Evolutionary conservation across 1,140 invertebrate species (phyloP).

Genomic region (Drosophila nigromelanica): DNA sequence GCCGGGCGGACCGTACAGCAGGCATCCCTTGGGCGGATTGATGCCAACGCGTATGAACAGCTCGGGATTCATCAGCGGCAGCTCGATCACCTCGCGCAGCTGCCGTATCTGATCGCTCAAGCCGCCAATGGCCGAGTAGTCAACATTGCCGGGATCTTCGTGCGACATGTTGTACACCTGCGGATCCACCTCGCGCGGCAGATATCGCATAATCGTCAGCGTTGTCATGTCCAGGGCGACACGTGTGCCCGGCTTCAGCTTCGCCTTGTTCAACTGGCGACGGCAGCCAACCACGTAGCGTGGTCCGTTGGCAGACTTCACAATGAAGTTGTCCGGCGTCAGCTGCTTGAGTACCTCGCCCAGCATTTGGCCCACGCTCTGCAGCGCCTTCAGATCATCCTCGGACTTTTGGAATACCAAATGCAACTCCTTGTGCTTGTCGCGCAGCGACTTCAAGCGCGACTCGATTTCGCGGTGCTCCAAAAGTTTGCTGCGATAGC

Average conservation of each 20-base stretch:
- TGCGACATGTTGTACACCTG: constrained; percentile 71
- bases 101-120: constrained; percentile 65
- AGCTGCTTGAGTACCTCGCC: constrained; percentile 99
- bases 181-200: constrained; percentile 68
- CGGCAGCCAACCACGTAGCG: constrained; percentile 68
- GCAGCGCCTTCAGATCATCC: constrained; percentile 98
- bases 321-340: constrained; percentile 95
- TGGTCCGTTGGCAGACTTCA: constrained; percentile 63
- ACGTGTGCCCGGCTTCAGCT: constrained; percentile 59
- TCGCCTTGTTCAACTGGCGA: constrained; percentile 58
- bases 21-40: constrained; percentile 98
- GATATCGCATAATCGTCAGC: constrained; percentile 65
- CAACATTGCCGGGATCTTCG: constrained; percentile 67
- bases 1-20: constrained; percentile 99
- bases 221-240: constrained; percentile 67
- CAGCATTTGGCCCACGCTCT: constrained; percentile 99
- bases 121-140: constrained; percentile 66
- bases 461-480: constrained; percentile 98
- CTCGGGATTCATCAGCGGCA: constrained; percentile 88
- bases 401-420: constrained; percentile 99
- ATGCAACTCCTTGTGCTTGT: constrained; percentile 96
- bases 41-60: constrained; percentile 99
- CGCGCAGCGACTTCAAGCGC: constrained; percentile 96
- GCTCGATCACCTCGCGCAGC: constrained; percentile 68
- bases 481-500: constrained; percentile 96